Evolutionary conservation across 1,140 invertebrate genomes (phyloP).

Genomic region (Sitodiplosis mosellana): DNA sequence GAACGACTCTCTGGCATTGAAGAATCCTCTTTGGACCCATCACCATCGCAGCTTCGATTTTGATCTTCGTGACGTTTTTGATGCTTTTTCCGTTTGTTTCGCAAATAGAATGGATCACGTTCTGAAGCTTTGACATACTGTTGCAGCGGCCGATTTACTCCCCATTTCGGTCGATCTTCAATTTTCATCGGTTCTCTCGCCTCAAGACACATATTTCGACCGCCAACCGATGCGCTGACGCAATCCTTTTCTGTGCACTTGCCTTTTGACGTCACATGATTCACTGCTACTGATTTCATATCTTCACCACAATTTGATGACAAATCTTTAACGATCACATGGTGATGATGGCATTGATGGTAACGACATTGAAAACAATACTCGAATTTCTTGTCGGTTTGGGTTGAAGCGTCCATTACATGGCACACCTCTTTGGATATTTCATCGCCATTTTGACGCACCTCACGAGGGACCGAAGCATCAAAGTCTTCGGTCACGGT

Average conservation of each 20-base stretch:
- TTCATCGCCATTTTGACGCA: no score
- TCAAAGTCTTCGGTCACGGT: no score
- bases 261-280: conserved; percentile 1
- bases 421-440: no score
- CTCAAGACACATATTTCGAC: conserved; percentile 21
- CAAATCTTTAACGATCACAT: neutral
- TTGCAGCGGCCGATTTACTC: conserved; percentile 38
- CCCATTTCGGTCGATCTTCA: conserved; percentile 39
- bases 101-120: conserved; percentile 38
- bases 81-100: conserved; percentile 17
- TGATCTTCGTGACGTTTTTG: conserved; percentile 6
- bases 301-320: neutral
- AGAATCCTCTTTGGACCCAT: no score
- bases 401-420: neutral
- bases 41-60: no score
- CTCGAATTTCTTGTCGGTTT: neutral
- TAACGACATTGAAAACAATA: neutral
- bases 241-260: neutral
- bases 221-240: neutral
- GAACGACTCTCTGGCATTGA: neutral
- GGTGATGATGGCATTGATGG: neutral
- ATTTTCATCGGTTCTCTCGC: conserved; percentile 19
- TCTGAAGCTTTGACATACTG: conserved; percentile 51
- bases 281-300: neutral
- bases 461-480: no score